Evolutionary conservation across 1,140 invertebrate genomes (phyloP), one percentile per base, ranked within the genome.

Genomic region (Trachymyrmex cornetzi): DNA sequence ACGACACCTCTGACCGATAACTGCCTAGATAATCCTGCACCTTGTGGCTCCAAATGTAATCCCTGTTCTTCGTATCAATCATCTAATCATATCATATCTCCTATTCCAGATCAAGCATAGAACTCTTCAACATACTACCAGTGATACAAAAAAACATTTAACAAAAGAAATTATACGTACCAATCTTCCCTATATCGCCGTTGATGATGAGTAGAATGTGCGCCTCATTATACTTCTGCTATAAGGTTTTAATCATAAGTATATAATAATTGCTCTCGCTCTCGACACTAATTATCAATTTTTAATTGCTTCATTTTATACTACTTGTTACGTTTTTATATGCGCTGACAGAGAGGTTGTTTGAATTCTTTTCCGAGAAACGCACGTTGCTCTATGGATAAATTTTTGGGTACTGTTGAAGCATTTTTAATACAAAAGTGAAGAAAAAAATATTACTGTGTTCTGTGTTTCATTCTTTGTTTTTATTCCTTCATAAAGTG

Each of bases 351-450:
- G 69, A 88, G 66, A 86, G 79, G 85, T 89, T 91, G 88, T 88
- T 89, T 88, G 71, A 88, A 85, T 90, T 88, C 72, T 91, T 92
- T 90, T 91, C 81, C 66, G 80, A 81, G 48, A 87, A 89, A 87
- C 77, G 86, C 89, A 93, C 85, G 88, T 92, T 90, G 81, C 85
- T 85, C 86, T 90, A 87, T 91, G 85, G 77, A 91, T 67, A 94
- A 92, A 91, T 92, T 94, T 93, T 94, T 92, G 92, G 87, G 91
- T 93, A 93, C 89, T 94, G 93, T 94, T 94, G 86, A 91, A 88
- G 89, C 87, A 91, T 93, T 93, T 93, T 94, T 92, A 93, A 93
- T 94, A 92, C 87, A 93, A 93, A 94, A 93, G 88, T 91, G 79
- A 34, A 88, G 48, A 80, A 88, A 91, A 90, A 88, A 79, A 75